Base-by-base conservation (phyloP, 2,797 vertebrate genomes). In the Picus viridis region DNA sequence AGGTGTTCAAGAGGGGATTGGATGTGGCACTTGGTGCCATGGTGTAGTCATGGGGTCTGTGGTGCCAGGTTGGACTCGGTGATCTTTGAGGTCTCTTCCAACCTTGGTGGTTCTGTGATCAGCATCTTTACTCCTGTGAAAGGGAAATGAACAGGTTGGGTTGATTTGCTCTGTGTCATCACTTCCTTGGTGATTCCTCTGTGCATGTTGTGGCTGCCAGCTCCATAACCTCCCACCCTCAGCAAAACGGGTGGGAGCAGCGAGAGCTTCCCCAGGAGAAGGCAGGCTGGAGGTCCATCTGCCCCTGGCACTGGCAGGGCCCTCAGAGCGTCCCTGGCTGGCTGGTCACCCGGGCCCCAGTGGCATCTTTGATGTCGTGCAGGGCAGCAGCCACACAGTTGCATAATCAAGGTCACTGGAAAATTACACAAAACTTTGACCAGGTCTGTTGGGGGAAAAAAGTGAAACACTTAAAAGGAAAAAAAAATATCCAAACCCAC, bases 341-440 rank as follows among this genome's bases (percentile, higher is more conserved):
- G 32, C 79, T 83, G 41, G 24, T 78, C 51, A 73, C 92, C 92
- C 71, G 77, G 94, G 91, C 94, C 91, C 45, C 36, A 72, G 45
- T 61, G 78, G 67, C 91, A 94, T 88, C 95, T 96, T 94, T 96
- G 81, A 93, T 96, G 93, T 94, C 16, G 64, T 87, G 63, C 69
- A 29, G 79, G 81, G 87, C 90, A 94, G 91, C 71, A 94, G 92
- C 90, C 92, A 64, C 71, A 59, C 32, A 85, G 67, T 97, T 97
- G 94, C 93, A 90, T 85, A 94, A 97, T 93, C 95, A 96, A 96
- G 96, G 96, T 86, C 88, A 59, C 71, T 95, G 96, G 96, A 97
- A 97, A 97, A 94, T 94, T 94, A 97, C 94, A 97, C 94, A 97
- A 94, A 96, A 95, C 82, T 62, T 97, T 96, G 93, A 75, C 94